phyloP scores from a whole-genome alignment of 1,140 invertebrate genomes.

The Gerris buenoi region DNA sequence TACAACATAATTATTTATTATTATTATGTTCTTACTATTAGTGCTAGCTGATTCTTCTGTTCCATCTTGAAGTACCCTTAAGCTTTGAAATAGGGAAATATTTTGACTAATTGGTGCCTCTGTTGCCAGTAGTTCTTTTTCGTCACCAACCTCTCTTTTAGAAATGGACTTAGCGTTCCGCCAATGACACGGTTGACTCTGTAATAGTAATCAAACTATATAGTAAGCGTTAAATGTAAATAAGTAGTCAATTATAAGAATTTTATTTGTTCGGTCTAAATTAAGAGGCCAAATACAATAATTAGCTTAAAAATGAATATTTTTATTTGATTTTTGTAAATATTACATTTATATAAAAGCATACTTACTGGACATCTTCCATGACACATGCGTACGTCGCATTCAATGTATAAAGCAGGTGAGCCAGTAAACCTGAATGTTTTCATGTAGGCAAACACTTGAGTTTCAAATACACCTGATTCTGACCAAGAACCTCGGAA shows the following conservation, averaged over 20 bases:
- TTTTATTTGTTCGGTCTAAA: too few species aligned
- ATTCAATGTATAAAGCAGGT: constrained; percentile 84
- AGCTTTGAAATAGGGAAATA: constrained; percentile 72
- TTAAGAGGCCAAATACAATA: too few species aligned
- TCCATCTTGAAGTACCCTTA: constrained; percentile 72
- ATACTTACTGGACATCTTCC: constrained; percentile 72
- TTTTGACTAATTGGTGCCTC: constrained; percentile 52
- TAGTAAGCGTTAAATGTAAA: too few species aligned
- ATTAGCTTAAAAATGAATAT: too few species aligned
- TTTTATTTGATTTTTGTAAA: too few species aligned
- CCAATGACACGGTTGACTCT: constrained; percentile 89
- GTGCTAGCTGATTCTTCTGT: constrained; percentile 39
- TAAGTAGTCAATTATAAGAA: too few species aligned
- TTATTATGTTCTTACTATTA: constrained; percentile 25
- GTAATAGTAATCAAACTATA: too few species aligned
- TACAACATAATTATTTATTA: not conserved
- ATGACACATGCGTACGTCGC: constrained; percentile 87
- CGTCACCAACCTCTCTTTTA: constrained; percentile 40
- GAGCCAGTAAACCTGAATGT: constrained; percentile 87
- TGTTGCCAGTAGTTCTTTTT: constrained; percentile 27
- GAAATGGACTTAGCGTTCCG: constrained; percentile 64
- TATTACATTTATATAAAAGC: too few species aligned
- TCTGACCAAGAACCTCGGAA: constrained; percentile 86
- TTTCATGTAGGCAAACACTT: constrained; percentile 89
- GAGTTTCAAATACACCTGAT: constrained; percentile 75